Base-by-base conservation (phyloP, 2,113 vertebrate species). In the Clinocottus analis region DNA sequence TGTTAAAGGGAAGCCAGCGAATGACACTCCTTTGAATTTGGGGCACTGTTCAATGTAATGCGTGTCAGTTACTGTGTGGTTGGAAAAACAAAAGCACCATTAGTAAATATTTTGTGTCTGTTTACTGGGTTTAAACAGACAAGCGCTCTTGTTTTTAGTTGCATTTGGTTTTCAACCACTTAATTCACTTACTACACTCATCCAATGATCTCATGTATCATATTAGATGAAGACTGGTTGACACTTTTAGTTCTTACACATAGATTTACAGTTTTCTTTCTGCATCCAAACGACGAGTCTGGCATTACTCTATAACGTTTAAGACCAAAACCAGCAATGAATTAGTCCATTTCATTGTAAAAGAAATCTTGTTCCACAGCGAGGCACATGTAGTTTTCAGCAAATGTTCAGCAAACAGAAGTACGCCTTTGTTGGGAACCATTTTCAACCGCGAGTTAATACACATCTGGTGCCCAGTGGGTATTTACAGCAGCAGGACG, bases 1-100 rank as follows among this genome's bases (percentile, higher is more conserved):
- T 92, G 92, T 91, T 94, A 91, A 91, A 93, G 82, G 82, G 77
- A 84, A 92, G 89, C 94, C 92, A 90, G 83, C 75, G 85, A 87
- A 88, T 87, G 81, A 85, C 91, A 84, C 35, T 80, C 85, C 77
- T 86, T 83, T 67, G 60, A 84, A 59, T 83, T 60, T 78, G 71
- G 71, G 80, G 79, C 66, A 8, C 72, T 85, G 89, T 63, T 82
- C 75, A 80, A 33, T 83, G 85, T 86, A 76, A 67, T 21, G 66
- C 23, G 27, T 64, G 79, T 66, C 60, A 63, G 21, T 63, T 72
- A 63, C 64, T 79, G 82, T 61, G 37, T 39, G 61, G 25, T 23
- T 39, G 33, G 0, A 47, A 12, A 72, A 71, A 37, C 14, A 58
- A 37, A 72, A 53, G 23, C 23, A 58, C 23, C 19, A 16, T 41